Conservation (phyloP, 1,140 invertebrate genomes). For the Oreohelix idahoensis region DNA sequence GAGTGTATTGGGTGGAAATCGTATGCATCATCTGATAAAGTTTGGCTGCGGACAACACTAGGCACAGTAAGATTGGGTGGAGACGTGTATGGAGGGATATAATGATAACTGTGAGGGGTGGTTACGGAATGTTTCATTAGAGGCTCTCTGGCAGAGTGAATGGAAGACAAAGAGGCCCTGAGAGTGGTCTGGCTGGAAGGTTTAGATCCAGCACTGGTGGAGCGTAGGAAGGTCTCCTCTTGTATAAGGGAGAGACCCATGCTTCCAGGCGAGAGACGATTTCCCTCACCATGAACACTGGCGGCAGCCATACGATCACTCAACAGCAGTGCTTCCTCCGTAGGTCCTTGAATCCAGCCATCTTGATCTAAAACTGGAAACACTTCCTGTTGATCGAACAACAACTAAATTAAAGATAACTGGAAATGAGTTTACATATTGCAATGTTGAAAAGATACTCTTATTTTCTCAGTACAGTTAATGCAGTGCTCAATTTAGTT, state of each 20-base stretch:
- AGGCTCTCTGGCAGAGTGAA: constrained; percentile 10
- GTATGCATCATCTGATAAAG: constrained; percentile 32
- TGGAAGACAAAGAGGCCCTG: background rate
- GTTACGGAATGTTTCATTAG: background rate
- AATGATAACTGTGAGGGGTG: background rate
- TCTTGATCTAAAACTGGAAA: constrained; percentile 87
- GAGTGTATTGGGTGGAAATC: constrained; percentile 34
- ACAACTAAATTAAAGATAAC: background rate
- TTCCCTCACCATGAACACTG: constrained; percentile 36
- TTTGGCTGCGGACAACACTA: constrained; percentile 21
- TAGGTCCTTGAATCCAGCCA: constrained; percentile 33
- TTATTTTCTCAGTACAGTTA: too few species aligned
- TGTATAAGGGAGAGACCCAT: constrained; percentile 45
- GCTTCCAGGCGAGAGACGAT: constrained; percentile 31
- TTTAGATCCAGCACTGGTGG: background rate
- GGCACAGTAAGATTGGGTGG: constrained; percentile 8
- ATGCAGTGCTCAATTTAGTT: background rate
- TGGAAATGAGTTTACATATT: too few species aligned
- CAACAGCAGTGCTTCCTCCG: constrained; percentile 50
- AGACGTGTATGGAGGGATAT: constrained; percentile 8
- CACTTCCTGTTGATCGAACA: constrained; percentile 77
- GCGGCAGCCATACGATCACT: constrained; percentile 40
- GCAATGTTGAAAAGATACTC: too few species aligned
- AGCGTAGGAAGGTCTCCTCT: constrained; percentile 36
- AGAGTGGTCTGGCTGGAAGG: background rate